A percentile compares a stretch with the other conserved stretches of the same genome.
Evolutionary conservation across 2,888 invertebrate species (phyloP).

Genomic region (Meghimatium bilineatum): DNA sequence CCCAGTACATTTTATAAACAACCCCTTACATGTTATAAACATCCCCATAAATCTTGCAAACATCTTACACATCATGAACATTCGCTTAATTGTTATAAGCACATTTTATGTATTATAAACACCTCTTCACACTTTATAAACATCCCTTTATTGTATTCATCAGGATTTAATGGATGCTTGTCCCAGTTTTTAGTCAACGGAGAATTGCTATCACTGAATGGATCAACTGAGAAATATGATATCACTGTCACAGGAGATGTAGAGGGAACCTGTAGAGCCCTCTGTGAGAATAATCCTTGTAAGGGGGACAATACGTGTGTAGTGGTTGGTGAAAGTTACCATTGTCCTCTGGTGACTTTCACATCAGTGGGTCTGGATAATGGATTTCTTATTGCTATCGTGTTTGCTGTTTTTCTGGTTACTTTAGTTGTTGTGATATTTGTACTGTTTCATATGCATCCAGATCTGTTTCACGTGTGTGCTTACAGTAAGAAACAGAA

Average conservation of each 20-base stretch:
- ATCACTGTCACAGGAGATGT: conserved; percentile 62
- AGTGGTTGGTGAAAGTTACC: conserved; percentile 57
- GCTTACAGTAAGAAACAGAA: conserved; percentile 40
- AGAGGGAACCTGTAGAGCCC: conserved; percentile 59
- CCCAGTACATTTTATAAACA: no score
- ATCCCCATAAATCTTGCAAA: no score
- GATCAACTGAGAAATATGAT: conserved; percentile 82
- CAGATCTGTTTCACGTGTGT: conserved; percentile 79
- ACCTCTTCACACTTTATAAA: no score
- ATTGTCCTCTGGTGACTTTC: conserved; percentile 75
- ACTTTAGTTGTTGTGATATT: conserved; percentile 79
- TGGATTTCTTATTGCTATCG: conserved; percentile 93
- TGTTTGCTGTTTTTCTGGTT: conserved; percentile 88
- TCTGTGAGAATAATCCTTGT: conserved; percentile 62
- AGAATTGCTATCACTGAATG: conserved; percentile 92
- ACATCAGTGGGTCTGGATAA: conserved; percentile 92
- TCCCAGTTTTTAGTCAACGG: conserved; percentile 92
- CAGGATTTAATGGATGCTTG: conserved; percentile 91
- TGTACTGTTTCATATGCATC: conserved; percentile 90
- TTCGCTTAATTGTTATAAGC: no score
- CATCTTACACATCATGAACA: no score
- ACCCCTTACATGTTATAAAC: no score
- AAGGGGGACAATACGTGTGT: conserved; percentile 57
- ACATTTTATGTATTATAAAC: no score
- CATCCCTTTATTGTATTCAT: conserved; percentile 44